Conservation (phyloP, 2,113 vertebrate genomes). For the Bos taurus region ARS-UCD2.0 NC_037338.1:39470001-39470500, state of each 20-base stretch:
- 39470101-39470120: background rate
- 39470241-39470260: background rate
- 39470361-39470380: background rate
- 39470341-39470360: background rate
- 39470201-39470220: background rate
- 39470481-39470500: background rate
- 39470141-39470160: background rate
- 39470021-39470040: background rate
- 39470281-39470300: background rate
- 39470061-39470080: background rate
- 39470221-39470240: background rate
- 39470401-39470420: background rate
- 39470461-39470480: background rate
- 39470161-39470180: too few relatives aligned
- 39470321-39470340: background rate
- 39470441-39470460: background rate
- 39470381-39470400: background rate
- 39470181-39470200: background rate
- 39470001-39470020: background rate
- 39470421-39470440: background rate
- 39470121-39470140: background rate
- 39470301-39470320: background rate
- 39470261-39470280: background rate
- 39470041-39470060: background rate
- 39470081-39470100: background rate